These are phyloP conservation scores for Diaphora mendica DNA, from an alignment of 2,888 invertebrate genomes.

Conservation along the genomic window DNA sequence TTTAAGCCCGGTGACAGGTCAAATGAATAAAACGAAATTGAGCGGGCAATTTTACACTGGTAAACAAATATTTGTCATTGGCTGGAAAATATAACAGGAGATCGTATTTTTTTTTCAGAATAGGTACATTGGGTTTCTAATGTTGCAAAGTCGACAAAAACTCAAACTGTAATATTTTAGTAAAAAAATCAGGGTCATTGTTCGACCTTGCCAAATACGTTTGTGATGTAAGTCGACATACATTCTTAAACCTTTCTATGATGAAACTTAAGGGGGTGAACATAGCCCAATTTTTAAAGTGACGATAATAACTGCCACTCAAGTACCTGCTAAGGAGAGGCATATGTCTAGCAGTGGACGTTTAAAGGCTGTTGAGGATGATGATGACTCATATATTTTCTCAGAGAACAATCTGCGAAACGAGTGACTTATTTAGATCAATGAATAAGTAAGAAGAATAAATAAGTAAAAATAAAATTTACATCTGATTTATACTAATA, in stretches of 20 bases:
- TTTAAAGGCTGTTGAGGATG: no score
- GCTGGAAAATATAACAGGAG: background rate
- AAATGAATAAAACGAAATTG: conserved; percentile 22
- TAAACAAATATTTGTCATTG: conserved; percentile 8
- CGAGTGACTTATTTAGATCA: background rate
- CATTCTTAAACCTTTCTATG: background rate
- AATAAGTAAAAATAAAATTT: background rate
- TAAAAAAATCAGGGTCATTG: background rate
- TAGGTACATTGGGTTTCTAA: background rate
- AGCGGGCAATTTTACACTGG: conserved; percentile 7
- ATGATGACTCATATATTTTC: background rate
- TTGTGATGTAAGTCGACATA: background rate
- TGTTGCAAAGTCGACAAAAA: conserved; percentile 1
- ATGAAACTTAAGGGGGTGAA: background rate
- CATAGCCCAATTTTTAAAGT: background rate
- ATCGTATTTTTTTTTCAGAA: background rate
- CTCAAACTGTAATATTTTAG: background rate
- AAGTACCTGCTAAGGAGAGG: no score
- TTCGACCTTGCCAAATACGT: conserved; percentile 3
- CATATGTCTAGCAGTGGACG: no score
- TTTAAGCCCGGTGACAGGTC: conserved; percentile 22
- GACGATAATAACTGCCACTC: background rate
- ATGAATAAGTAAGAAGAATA: background rate
- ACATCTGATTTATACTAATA: background rate
- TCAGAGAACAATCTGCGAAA: background rate